A percentile compares a stretch with the other conserved stretches of the same genome.
These are phyloP conservation scores for Naso thynnoides DNA, from an alignment of 2,797 vertebrate genomes.

Conservation along the genomic window DNA sequence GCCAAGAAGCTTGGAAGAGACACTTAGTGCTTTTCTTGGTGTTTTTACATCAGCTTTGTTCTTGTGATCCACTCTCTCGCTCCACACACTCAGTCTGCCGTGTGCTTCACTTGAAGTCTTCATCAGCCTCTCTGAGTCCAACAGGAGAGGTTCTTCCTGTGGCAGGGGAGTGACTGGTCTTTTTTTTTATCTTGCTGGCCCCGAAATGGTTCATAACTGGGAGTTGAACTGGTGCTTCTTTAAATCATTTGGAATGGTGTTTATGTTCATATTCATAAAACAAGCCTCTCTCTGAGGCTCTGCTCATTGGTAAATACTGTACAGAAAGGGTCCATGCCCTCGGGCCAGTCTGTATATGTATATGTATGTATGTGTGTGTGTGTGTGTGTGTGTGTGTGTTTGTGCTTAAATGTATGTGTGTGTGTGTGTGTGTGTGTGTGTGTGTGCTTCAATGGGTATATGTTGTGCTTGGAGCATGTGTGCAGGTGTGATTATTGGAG, in stretches of 20 bases:
- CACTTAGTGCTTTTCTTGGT: slow-evolving; percentile 68
- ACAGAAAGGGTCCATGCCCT: slow-evolving; percentile 74
- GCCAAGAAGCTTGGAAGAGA: slow-evolving; percentile 74
- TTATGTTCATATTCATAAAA: slow-evolving; percentile 71
- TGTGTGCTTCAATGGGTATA: slow-evolving; percentile 41
- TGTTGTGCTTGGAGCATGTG: slow-evolving; percentile 72
- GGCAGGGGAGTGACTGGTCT: slow-evolving; percentile 58
- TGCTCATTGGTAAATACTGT: slow-evolving; percentile 82
- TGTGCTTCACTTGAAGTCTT: slow-evolving; percentile 63
- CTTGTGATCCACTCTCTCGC: slow-evolving; percentile 39
- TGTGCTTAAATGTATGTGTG: slow-evolving; percentile 46
- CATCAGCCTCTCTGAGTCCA: slow-evolving; percentile 58
- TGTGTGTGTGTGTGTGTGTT: slow-evolving; percentile 50
- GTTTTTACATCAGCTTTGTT: slow-evolving; percentile 70
- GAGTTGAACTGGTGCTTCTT: slow-evolving; percentile 71
- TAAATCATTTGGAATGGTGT: slow-evolving; percentile 75
- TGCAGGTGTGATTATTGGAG: slow-evolving; percentile 67
- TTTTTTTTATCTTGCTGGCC: slow-evolving; percentile 43
- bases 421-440: slow-evolving; percentile 42
- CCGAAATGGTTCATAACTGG: slow-evolving; percentile 62
- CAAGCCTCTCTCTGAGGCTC: slow-evolving; percentile 69
- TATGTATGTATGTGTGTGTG: slow-evolving; percentile 38
- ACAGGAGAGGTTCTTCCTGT: slow-evolving; percentile 48
- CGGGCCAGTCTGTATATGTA: slow-evolving; percentile 56
- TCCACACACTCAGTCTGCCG: slow-evolving; percentile 51